Evolutionary conservation across 2,113 vertebrate genomes (phyloP).

Genomic region (Catagonus wagneri): DNA sequence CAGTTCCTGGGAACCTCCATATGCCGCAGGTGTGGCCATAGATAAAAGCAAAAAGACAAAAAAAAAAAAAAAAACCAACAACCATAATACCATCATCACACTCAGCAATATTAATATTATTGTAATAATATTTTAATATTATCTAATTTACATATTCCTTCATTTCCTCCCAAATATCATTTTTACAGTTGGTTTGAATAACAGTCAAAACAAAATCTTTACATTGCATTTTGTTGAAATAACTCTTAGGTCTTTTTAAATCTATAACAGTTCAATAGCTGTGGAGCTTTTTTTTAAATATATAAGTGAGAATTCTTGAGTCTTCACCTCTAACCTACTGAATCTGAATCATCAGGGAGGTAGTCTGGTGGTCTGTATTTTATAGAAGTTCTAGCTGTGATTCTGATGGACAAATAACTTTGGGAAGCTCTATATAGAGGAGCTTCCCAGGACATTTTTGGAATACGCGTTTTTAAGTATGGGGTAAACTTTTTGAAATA

Average conservation of each 20-base stretch:
- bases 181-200: conserved; percentile 14
- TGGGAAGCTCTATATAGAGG: neutral
- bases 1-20: too few relatives aligned
- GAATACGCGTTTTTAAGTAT: neutral
- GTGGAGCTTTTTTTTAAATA: neutral
- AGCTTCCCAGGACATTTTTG: neutral
- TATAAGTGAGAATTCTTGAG: neutral
- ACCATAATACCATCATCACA: neutral
- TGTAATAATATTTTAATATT: neutral
- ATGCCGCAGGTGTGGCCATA: too few relatives aligned
- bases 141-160: neutral
- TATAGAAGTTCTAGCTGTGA: neutral
- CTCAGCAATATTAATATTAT: neutral
- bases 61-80: neutral
- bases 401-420: neutral
- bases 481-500: conserved; percentile 24
- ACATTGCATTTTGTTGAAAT: conserved; percentile 28
- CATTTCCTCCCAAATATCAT: neutral
- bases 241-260: neutral
- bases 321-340: neutral
- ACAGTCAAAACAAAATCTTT: neutral
- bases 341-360: neutral
- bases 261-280: neutral
- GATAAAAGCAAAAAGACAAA: too few relatives aligned
- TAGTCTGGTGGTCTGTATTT: neutral